Base-by-base conservation (phyloP, 2,888 invertebrate genomes). In the Leptinotarsa haldemani region DNA sequence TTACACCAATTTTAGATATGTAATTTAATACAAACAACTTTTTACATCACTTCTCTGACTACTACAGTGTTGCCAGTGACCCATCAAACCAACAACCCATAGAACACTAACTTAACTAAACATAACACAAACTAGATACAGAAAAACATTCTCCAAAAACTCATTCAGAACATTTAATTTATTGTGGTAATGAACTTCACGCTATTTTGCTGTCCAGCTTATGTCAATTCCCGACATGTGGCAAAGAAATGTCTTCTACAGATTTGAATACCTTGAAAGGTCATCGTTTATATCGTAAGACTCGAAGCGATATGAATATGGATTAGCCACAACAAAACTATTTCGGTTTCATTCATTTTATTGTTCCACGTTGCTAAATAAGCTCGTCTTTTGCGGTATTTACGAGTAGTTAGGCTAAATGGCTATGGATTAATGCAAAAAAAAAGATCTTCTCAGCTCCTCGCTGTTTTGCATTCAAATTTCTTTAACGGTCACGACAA, bases 341-440 rank as follows among this genome's bases (percentile, higher is more conserved):
- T 56, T 56, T 22, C 56, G 5, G 56, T 56, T 22, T 56, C 22
- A 56, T 56, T 56, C 25, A 25, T 56, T 56, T 50, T 56, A 13
- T 9, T 18, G 18, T 52, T 18, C 9, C 5, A 2, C 18, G 18
- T 20, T 25, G 15, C 22, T 4, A 15, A 56, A 56, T 22, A 15
- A 16, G 56, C 56, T 9, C 18, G 22, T 15, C 22, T 56, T 22
- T 22, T 13, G 40, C 40, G 40, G 40, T 40, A 7, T 40, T 40
- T 40, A 1, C 9, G 40, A 40, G 4, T 22, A 50, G 15, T 15
- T 22, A 13, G n/a, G 7, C 56, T 56, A 20, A 22, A 25, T 22
- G 25, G 4, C 4, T 56, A 4, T 22, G 22, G 25, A 16, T 56
- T 56, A 15, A 56, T 56, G 56, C 20, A 56, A 22, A 56, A 20